Conservation (phyloP, 2,113 vertebrate species). For the Penelope pileata region DNA sequence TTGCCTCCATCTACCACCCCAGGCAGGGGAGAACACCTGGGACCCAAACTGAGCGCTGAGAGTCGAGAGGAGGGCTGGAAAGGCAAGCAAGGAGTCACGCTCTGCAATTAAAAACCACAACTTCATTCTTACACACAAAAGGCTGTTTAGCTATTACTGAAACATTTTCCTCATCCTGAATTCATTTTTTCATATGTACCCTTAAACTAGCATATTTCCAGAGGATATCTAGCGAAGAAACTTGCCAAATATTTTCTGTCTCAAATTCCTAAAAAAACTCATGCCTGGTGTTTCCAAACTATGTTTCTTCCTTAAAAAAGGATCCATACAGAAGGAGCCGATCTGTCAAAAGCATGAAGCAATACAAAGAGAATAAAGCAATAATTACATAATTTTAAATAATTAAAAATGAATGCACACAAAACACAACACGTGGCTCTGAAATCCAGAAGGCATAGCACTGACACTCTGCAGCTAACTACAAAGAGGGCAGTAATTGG, state of each 20-base stretch:
- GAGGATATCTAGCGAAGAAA: background rate
- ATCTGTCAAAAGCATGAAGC: background rate
- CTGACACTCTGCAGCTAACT: background rate
- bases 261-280: background rate
- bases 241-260: constrained; percentile 3
- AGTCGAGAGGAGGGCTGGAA: background rate
- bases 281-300: background rate
- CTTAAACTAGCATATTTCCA: background rate
- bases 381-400: too few relatives aligned
- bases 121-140: background rate
- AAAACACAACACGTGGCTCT: background rate
- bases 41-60: background rate
- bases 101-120: background rate
- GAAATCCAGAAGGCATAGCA: background rate
- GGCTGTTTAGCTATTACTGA: background rate
- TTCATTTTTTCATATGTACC: background rate
- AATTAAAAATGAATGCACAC: background rate
- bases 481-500: background rate
- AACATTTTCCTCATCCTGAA: background rate
- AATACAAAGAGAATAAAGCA: background rate
- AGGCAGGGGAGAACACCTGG: background rate
- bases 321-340: background rate
- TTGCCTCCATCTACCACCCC: background rate
- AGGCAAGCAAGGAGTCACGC: background rate
- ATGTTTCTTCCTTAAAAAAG: background rate